These are phyloP conservation scores for Ladona fulva DNA, from an alignment of 1,140 invertebrate genomes.

Conservation along the genomic window DNA sequence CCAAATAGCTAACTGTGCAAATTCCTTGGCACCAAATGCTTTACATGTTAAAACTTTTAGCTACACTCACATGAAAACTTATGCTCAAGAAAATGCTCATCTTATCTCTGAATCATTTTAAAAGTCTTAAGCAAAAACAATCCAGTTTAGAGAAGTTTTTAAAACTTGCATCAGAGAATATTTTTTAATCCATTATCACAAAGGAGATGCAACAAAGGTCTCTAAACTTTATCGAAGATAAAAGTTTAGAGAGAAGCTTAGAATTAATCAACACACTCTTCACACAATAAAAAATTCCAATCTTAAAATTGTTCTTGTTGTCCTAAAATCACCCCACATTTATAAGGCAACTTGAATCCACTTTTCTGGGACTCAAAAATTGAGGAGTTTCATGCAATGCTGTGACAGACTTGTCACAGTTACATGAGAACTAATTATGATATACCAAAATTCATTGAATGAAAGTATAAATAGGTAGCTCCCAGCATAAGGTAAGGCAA, in stretches of 20 bases:
- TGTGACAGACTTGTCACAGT: too few relatives aligned
- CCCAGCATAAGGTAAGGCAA: neutral
- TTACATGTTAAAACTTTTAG: too few relatives aligned
- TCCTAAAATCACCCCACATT: neutral
- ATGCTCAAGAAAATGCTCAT: too few relatives aligned
- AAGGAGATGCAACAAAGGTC: neutral
- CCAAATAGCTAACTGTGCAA: too few relatives aligned
- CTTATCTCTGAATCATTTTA: too few relatives aligned
- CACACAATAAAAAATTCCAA: neutral
- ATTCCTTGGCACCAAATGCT: too few relatives aligned
- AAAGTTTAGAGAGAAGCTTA: neutral
- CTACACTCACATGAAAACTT: too few relatives aligned
- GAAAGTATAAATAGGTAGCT: neutral
- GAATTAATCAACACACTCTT: neutral
- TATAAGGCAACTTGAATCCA: slow-evolving; percentile 1
- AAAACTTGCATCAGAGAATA: too few relatives aligned
- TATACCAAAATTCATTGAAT: neutral
- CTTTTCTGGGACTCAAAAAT: neutral
- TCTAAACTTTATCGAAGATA: neutral
- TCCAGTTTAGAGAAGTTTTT: too few relatives aligned
- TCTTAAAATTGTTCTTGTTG: neutral
- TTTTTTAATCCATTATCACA: neutral
- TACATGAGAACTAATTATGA: too few relatives aligned
- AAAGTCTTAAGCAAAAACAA: too few relatives aligned
- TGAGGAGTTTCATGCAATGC: neutral